A percentile compares a stretch with the other conserved stretches of the same genome.
phyloP scores from a whole-genome alignment of 1,140 invertebrate genomes.

The Trialeurodes vaporariorum region DNA sequence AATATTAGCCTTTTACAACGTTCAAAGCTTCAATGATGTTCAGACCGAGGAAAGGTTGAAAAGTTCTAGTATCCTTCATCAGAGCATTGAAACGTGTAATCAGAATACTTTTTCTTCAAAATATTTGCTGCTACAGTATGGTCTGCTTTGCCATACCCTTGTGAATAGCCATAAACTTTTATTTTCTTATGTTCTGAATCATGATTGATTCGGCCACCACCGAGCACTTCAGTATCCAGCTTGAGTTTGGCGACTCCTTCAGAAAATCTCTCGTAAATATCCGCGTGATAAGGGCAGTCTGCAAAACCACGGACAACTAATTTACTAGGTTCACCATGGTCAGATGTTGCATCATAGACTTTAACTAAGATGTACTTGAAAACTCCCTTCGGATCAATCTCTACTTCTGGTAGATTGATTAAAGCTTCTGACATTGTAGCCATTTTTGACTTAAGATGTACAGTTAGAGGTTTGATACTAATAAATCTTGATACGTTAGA shows the following conservation, averaged over 20 bases:
- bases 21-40: no score
- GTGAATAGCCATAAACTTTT: constrained; percentile 77
- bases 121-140: constrained; percentile 60
- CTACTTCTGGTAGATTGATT: neutral
- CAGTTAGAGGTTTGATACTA: neutral
- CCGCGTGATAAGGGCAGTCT: constrained; percentile 54
- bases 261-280: constrained; percentile 52
- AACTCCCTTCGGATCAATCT: neutral
- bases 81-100: no score
- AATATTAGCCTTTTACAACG: no score
- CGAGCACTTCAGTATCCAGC: constrained; percentile 58
- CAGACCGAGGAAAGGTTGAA: no score
- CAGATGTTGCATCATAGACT: neutral
- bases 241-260: constrained; percentile 32
- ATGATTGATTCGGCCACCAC: constrained; percentile 75
- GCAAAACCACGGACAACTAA: constrained; percentile 34
- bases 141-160: constrained; percentile 75
- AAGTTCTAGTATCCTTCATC: no score
- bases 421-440: neutral
- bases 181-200: constrained; percentile 57
- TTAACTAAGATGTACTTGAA: neutral
- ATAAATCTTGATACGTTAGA: no score
- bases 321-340: neutral
- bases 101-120: constrained; percentile 57
- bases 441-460: neutral